Evolutionary conservation across 2,113 vertebrate species (phyloP), one percentile per base, ranked within the genome.

Genomic region (Leptosomus discolor): DNA sequence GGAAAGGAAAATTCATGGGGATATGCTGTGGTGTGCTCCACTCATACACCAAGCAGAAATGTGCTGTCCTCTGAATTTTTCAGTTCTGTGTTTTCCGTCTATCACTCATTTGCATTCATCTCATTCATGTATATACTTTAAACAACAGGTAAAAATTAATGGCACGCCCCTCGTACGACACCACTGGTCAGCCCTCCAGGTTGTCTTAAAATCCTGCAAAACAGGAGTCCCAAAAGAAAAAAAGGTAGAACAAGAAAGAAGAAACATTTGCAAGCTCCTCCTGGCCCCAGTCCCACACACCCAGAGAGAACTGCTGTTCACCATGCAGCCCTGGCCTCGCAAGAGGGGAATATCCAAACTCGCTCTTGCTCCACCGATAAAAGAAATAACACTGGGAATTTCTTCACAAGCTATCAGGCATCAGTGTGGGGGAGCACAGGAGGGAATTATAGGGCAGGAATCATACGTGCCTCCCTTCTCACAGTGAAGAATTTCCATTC

Each of bases 271-370:
- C 15, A 48, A 65, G 39, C 23, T 73, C 37, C 45, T 75, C 32
- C 27, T 58, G 23, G 24, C 7, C 57, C 15, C 26, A 61, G 54
- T 4, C 60, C 7, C 24, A 46, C 7, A 6, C 19, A 50, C 36
- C 6, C 15, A 56, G 22, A 77, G 12, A 26, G 50, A 79, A 57
- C 18, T 45, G 46, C n/a, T 63, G 18, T 32, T 36, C 54, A 48
- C 32, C 1, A 0, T 23, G 34, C n/a, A 29, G 32, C 51, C 54
- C 15, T 20, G 24, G 12, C 50, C 27, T 48, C 3, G 1, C 39
- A 50, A 11, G 7, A 73, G 14, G 4, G 34, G 12, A 15, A 69
- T 15, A 60, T 20, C 26, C 27, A n/a, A 64, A 46, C 16, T 24
- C 3, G 0, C 27, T 37, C 60, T 74, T 2, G 2, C 32, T 76